phyloP scores from a whole-genome alignment of 1,140 invertebrate genomes.

The Drosophila pseudoananassae region DNA sequence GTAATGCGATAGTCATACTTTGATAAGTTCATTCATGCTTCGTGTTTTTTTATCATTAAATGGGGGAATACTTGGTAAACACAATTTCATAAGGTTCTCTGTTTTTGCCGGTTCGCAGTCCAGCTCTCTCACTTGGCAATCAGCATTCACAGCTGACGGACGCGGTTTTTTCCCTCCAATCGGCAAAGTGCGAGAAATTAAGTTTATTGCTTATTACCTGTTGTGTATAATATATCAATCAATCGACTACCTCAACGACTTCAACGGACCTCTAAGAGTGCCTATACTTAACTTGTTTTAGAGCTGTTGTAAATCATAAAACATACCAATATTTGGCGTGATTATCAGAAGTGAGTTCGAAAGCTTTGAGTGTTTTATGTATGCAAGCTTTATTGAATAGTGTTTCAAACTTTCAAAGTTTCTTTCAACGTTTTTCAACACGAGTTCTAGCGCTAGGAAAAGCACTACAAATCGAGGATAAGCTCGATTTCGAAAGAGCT shows the following conservation, averaged over 20 bases:
- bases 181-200: slow-evolving; percentile 26
- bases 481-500: too few relatives aligned
- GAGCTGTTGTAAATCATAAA: slow-evolving; percentile 26
- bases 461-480: too few relatives aligned
- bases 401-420: too few relatives aligned
- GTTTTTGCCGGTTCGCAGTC: slow-evolving; percentile 11
- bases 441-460: too few relatives aligned
- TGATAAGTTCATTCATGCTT: slow-evolving; percentile 37
- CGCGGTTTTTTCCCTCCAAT: slow-evolving; percentile 55
- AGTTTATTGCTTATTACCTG: background rate
- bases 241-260: slow-evolving; percentile 2
- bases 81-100: slow-evolving; percentile 29
- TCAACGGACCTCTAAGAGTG: slow-evolving; percentile 4
- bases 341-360: slow-evolving; percentile 19
- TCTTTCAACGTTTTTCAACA: too few relatives aligned
- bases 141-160: slow-evolving; percentile 68
- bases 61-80: slow-evolving; percentile 25
- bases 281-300: slow-evolving; percentile 14
- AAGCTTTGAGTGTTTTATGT: slow-evolving; percentile 58
- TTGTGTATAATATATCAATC: background rate
- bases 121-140: slow-evolving; percentile 43
- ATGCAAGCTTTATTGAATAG: slow-evolving; percentile 31
- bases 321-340: slow-evolving; percentile 14
- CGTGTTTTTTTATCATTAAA: slow-evolving; percentile 16
- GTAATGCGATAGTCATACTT: slow-evolving; percentile 2